These are phyloP conservation scores for Anguilla rostrata DNA, from an alignment of 2,113 vertebrate species.

Conservation along the genomic window DNA sequence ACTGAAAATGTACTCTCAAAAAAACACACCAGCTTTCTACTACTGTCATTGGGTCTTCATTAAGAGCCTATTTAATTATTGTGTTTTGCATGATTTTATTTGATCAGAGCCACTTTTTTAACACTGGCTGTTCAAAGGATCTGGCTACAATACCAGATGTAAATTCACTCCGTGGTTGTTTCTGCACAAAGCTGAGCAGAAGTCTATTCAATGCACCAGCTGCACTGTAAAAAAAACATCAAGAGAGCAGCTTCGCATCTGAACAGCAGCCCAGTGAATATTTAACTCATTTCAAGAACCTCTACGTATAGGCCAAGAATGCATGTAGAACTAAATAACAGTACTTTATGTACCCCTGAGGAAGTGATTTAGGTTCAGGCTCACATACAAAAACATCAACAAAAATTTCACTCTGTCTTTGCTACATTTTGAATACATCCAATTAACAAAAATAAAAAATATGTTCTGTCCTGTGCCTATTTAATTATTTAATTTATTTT, in stretches of 20 bases:
- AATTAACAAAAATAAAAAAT: neutral
- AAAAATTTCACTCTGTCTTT: neutral
- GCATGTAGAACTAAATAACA: neutral
- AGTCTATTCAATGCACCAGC: neutral
- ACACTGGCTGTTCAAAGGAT: neutral
- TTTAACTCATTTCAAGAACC: neutral
- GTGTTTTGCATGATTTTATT: neutral
- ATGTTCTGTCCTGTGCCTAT: neutral
- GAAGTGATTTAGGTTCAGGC: neutral
- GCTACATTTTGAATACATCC: neutral
- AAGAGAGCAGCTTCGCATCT: conserved; percentile 1
- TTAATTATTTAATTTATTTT: neutral
- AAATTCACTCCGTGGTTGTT: neutral
- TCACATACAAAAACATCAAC: neutral
- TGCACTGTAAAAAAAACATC: conserved; percentile 3
- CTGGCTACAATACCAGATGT: neutral
- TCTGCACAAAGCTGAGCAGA: neutral
- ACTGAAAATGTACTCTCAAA: neutral
- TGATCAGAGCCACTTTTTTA: neutral
- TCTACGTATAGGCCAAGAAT: neutral
- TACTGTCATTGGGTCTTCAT: neutral
- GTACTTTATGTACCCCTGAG: neutral
- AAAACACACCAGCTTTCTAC: neutral
- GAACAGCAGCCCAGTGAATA: neutral
- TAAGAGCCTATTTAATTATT: neutral